Conservation (phyloP, 2,888 invertebrate genomes). For the Drosophila mimetica region DNA sequence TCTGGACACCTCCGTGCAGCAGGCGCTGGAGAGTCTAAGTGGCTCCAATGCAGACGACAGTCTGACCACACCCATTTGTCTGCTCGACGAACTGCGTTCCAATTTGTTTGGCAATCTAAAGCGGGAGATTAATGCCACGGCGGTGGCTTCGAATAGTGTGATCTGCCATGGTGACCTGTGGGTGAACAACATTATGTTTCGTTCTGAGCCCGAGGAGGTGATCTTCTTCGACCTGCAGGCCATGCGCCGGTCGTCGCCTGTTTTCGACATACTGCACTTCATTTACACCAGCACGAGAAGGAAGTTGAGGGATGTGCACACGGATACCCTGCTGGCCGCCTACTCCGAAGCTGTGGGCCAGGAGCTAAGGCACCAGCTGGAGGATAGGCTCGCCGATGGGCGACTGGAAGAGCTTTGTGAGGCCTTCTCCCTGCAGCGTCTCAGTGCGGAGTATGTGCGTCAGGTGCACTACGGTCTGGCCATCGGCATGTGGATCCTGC, state of each 20-base stretch:
- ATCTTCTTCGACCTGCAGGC: constrained; percentile 83
- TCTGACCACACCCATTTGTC: constrained; percentile 74
- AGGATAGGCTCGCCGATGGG: constrained; percentile 46
- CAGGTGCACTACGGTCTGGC: constrained; percentile 82
- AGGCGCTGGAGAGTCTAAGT: constrained; percentile 79
- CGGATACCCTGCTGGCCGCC: constrained; percentile 75
- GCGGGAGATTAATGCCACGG: constrained; percentile 64
- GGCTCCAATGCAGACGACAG: constrained; percentile 78
- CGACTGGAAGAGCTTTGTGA: constrained; percentile 62
- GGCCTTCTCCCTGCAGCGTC: constrained; percentile 74
- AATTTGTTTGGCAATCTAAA: constrained; percentile 73
- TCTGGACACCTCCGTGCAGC: constrained; percentile 77
- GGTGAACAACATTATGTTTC: constrained; percentile 84
- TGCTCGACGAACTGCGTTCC: constrained; percentile 75
- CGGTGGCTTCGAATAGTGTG: constrained; percentile 71
- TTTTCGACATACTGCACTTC: constrained; percentile 83
- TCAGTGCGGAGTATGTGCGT: constrained; percentile 77
- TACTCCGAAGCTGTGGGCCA: constrained; percentile 72
- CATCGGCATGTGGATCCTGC: constrained; percentile 82
- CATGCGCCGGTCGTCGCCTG: constrained; percentile 82
- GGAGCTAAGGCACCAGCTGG: constrained; percentile 71
- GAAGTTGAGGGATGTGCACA: constrained; percentile 73
- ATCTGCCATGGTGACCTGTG: constrained; percentile 83
- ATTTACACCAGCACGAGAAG: constrained; percentile 83
- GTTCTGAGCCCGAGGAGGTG: constrained; percentile 61